A percentile compares a stretch with the other conserved stretches of the same genome.
Conservation (phyloP, 2,797 vertebrate species). For the Iguana delicatissima region DNA sequence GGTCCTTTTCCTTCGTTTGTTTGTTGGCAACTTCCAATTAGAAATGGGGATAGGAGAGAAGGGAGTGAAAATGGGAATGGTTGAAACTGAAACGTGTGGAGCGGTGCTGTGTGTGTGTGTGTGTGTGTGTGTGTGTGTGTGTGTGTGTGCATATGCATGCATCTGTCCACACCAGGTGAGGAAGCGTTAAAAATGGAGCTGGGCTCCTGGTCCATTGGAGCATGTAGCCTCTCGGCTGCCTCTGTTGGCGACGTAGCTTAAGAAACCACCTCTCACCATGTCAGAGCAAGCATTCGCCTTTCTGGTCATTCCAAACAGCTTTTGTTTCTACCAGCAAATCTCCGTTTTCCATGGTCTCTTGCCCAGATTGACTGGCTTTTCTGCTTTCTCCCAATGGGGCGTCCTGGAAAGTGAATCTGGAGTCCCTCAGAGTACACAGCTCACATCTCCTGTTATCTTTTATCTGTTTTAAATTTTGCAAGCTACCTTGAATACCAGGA, state of each 20-base stretch:
- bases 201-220: neutral
- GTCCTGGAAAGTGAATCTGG: neutral
- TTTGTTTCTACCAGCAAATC: neutral
- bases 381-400: neutral
- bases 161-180: neutral
- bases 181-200: neutral
- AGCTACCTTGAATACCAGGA: too few species aligned
- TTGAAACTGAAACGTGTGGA: neutral
- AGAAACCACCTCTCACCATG: neutral
- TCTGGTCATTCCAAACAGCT: neutral
- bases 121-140: too few species aligned
- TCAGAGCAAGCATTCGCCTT: neutral
- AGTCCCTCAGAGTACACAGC: neutral
- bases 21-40: too few species aligned
- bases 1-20: too few species aligned
- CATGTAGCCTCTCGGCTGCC: fast-evolving
- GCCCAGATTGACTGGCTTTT: neutral
- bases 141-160: too few species aligned
- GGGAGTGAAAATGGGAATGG: too few species aligned
- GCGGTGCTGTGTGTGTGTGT: neutral
- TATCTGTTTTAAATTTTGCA: too few species aligned
- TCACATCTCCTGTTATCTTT: too few species aligned
- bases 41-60: too few species aligned
- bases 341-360: neutral
- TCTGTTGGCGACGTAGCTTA: too few species aligned